Evolutionary conservation across 2,888 invertebrate species (phyloP).

Genomic region (Catonia carolina): DNA sequence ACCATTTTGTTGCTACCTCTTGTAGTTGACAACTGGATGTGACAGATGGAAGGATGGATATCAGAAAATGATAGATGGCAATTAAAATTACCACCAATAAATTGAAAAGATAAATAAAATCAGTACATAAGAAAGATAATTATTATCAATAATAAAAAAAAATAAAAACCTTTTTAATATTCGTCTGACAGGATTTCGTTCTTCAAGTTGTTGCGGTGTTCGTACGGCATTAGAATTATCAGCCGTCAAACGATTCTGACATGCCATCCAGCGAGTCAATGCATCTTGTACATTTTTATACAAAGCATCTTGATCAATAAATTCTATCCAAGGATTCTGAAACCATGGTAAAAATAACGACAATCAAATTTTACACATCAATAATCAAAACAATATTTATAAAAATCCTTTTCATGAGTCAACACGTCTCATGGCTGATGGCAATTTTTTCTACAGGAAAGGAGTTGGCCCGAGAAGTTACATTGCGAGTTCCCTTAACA

Average conservation of each 20-base stretch:
- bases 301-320: conserved; percentile 52
- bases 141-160: no score
- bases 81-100: no score
- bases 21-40: no score
- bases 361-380: neutral
- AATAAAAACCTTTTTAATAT: conserved; percentile 47
- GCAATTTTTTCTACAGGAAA: no score
- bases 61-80: no score
- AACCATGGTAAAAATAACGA: conserved; percentile 27
- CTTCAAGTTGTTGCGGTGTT: conserved; percentile 41
- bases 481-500: no score
- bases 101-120: no score
- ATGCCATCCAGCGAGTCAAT: conserved; percentile 50
- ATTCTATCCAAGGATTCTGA: conserved; percentile 60
- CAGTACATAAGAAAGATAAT: no score
- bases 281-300: conserved; percentile 48
- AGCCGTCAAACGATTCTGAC: conserved; percentile 45
- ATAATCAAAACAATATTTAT: neutral
- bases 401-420: neutral
- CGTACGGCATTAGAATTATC: conserved; percentile 37
- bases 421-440: no score
- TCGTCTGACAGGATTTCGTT: conserved; percentile 48
- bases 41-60: no score
- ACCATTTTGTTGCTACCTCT: no score
- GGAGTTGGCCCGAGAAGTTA: no score